phyloP scores from a whole-genome alignment of 2,113 vertebrate genomes.

The Malaclemys terrapin region DNA sequence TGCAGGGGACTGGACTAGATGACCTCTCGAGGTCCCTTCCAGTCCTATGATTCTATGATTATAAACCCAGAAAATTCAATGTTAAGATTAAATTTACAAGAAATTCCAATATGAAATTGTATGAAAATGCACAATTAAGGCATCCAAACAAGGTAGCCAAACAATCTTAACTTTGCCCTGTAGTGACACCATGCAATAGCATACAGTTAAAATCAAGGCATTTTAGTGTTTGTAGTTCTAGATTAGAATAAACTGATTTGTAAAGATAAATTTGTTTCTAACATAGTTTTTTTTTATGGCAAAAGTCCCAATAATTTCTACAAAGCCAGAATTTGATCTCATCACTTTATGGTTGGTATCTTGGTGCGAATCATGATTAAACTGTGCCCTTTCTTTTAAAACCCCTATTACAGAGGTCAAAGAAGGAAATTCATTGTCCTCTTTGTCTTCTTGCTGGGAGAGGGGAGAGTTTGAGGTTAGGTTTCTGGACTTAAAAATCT shows the following conservation, averaged over 20 bases:
- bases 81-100: neutral
- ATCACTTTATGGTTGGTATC: neutral
- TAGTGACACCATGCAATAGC: neutral
- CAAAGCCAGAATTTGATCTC: neutral
- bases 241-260: neutral
- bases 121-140: neutral
- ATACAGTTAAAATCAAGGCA: neutral
- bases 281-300: neutral
- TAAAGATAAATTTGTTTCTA: neutral
- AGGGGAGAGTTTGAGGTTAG: conserved; percentile 58
- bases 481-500: conserved; percentile 59
- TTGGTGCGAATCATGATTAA: fast-evolving
- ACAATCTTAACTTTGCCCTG: neutral
- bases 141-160: conserved; percentile 15
- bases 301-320: neutral
- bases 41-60: no score
- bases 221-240: neutral
- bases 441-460: conserved; percentile 44
- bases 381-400: conserved; percentile 24
- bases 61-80: neutral
- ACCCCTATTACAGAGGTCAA: conserved; percentile 28
- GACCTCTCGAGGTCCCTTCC: no score
- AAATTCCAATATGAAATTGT: neutral
- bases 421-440: conserved; percentile 63
- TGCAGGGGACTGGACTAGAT: no score